phyloP scores from a whole-genome alignment of 2,113 vertebrate genomes.

The Oncorhynchus nerka region DNA sequence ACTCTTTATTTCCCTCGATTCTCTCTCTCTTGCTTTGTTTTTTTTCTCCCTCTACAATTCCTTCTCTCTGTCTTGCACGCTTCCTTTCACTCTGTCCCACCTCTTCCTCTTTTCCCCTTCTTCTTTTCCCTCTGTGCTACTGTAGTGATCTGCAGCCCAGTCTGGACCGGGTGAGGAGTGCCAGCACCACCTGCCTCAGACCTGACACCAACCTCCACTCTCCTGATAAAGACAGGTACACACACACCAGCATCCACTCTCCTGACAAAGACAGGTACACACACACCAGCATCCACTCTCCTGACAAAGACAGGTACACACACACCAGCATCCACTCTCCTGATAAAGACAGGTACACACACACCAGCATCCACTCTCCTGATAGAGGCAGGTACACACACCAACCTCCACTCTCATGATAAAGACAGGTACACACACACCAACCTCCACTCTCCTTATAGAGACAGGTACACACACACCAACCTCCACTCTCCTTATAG shows the following conservation, averaged over 20 bases:
- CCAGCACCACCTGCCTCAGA: conserved; percentile 99
- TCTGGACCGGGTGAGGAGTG: conserved; percentile 98
- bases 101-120: conserved; percentile 36
- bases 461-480: too few relatives aligned
- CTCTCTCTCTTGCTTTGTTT: conserved; percentile 2
- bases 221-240: conserved; percentile 95
- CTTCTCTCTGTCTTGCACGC: not conserved
- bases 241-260: conserved; percentile 33
- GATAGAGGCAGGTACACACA: too few relatives aligned
- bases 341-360: not conserved
- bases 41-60: not conserved
- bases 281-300: not conserved
- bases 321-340: too few relatives aligned
- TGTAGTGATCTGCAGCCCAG: conserved; percentile 97
- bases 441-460: not conserved
- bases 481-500: not conserved
- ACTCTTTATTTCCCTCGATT: conserved; percentile 2
- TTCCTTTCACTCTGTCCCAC: not conserved
- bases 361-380: not conserved
- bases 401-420: too few relatives aligned
- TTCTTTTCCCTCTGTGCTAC: conserved; percentile 77
- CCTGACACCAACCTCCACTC: conserved; percentile 95
- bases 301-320: too few relatives aligned
- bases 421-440: not conserved
- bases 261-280: not conserved